Evolutionary conservation across 2,113 vertebrate genomes (phyloP).

Genomic region (Xyrauchen texanus): DNA sequence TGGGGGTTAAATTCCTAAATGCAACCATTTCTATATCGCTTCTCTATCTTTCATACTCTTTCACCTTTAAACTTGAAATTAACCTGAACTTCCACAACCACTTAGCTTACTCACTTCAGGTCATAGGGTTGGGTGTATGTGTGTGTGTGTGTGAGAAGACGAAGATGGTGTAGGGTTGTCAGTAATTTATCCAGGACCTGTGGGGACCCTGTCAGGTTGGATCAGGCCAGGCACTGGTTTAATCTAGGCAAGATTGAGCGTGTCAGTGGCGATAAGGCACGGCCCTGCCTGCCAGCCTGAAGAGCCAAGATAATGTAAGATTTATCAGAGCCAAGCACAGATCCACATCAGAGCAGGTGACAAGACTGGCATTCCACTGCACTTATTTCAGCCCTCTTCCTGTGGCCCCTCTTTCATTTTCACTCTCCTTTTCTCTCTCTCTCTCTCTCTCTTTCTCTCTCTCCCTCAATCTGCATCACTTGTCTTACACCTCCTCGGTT

Average conservation of each 20-base stretch:
- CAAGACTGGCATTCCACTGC: conserved; percentile 59
- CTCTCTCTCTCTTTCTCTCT: conserved; percentile 20
- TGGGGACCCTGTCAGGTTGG: conserved; percentile 64
- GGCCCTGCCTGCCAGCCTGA: conserved; percentile 68
- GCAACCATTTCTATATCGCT: conserved; percentile 17
- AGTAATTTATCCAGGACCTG: conserved; percentile 63
- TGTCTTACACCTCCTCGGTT: conserved; percentile 22
- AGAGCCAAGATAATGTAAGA: conserved; percentile 72
- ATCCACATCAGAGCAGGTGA: conserved; percentile 63
- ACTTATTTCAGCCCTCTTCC: conserved; percentile 59
- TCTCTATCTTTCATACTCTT: conserved; percentile 5
- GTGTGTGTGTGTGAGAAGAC: conserved; percentile 35
- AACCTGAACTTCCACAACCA: conserved; percentile 24
- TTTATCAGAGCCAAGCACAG: conserved; percentile 68
- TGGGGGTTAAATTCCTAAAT: background rate
- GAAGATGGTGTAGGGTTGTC: conserved; percentile 54
- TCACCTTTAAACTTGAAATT: conserved; percentile 16
- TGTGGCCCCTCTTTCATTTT: background rate
- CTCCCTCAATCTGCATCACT: conserved; percentile 27
- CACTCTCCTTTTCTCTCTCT: too few species aligned
- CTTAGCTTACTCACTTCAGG: conserved; percentile 31
- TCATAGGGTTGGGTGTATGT: background rate
- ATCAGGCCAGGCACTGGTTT: conserved; percentile 66
- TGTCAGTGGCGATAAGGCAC: conserved; percentile 72
- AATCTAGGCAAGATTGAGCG: conserved; percentile 73